A percentile compares a stretch with the other conserved stretches of the same genome.
Evolutionary conservation across 2,113 vertebrate genomes (phyloP).

Genomic region (Lepidothrix coronata): DNA sequence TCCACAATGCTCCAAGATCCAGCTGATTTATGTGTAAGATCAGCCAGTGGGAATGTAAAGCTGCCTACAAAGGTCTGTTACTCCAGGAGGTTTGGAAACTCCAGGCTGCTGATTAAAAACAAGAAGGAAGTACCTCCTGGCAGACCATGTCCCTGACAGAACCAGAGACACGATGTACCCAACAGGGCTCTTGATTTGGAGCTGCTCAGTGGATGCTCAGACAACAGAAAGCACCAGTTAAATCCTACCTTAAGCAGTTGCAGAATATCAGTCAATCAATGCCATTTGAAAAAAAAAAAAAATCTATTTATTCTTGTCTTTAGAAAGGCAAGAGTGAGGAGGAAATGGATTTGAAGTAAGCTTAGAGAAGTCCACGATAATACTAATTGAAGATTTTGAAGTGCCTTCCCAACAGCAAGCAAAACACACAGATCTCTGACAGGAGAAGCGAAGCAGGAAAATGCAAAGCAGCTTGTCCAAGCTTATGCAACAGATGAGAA

Average conservation of each 20-base stretch:
- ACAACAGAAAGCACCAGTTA: not conserved
- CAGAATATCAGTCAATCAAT: not conserved
- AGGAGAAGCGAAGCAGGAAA: not conserved
- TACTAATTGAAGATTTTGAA: not conserved
- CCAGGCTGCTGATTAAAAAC: not conserved
- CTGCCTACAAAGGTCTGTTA: not conserved
- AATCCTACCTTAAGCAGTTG: not conserved
- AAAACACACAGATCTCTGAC: not conserved
- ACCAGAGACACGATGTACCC: not conserved
- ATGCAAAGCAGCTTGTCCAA: not conserved
- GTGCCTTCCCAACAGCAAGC: not conserved
- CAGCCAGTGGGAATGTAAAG: not conserved
- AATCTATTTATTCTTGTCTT: not conserved
- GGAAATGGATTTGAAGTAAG: not conserved
- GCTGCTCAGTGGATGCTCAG: not conserved
- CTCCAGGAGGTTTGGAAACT: not conserved
- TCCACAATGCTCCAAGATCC: not conserved
- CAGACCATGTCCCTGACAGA: not conserved
- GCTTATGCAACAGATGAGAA: not conserved
- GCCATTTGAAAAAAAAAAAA: not conserved
- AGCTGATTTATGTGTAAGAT: fast-evolving
- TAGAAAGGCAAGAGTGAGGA: not conserved
- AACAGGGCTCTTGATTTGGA: not conserved
- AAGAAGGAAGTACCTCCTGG: not conserved
- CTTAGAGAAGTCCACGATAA: not conserved